Evolutionary conservation across 2,888 invertebrate species (phyloP).

Genomic region (Galeruca laticollis): DNA sequence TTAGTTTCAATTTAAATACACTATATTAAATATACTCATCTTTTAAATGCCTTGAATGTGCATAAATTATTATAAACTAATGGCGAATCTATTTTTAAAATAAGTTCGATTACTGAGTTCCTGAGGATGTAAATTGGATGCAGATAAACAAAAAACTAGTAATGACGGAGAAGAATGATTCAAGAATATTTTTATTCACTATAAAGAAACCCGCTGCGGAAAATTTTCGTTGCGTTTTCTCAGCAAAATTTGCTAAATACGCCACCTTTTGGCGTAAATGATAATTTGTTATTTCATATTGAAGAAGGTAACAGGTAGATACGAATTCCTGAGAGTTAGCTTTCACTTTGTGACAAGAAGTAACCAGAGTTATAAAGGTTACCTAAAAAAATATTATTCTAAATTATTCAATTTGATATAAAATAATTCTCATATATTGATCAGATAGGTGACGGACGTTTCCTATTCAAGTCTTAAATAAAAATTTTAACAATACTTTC

Average conservation of each 20-base stretch:
- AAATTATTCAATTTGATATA: too few species aligned
- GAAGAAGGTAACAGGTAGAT: constrained; percentile 6
- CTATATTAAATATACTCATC: too few species aligned
- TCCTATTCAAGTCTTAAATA: too few species aligned
- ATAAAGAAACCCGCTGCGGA: constrained; percentile 9
- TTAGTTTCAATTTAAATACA: too few species aligned
- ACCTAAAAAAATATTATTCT: constrained; percentile 2
- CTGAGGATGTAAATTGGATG: constrained; percentile 12
- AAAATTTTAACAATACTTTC: too few species aligned
- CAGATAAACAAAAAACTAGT: constrained; percentile 14
- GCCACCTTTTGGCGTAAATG: not conserved
- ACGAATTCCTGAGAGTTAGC: not conserved
- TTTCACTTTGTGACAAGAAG: not conserved
- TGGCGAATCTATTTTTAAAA: too few species aligned
- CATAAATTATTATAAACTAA: too few species aligned
- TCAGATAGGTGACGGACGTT: too few species aligned
- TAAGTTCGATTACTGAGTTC: not conserved
- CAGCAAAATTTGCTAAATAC: not conserved
- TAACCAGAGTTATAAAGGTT: constrained; percentile 3
- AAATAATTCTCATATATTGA: too few species aligned
- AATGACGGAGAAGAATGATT: constrained; percentile 9
- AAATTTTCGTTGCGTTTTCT: constrained; percentile 11
- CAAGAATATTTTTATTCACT: constrained; percentile 8
- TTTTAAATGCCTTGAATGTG: too few species aligned
- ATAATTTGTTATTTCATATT: not conserved